A percentile compares a stretch with the other conserved stretches of the same genome.
Conservation (phyloP, 2,797 vertebrate species). For the Brotogeris chrysoptera region DNA sequence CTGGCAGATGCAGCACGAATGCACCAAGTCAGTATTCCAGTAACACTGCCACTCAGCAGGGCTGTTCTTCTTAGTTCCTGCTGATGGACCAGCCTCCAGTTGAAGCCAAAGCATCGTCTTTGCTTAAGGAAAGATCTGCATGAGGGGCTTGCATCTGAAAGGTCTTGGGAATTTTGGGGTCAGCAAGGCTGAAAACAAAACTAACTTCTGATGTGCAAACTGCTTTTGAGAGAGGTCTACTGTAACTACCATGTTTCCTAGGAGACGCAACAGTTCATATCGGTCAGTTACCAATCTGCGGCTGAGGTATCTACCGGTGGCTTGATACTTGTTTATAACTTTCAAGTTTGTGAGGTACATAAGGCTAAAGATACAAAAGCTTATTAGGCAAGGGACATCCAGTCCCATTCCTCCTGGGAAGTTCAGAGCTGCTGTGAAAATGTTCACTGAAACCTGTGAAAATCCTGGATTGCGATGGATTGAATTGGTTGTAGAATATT, state of each 20-base stretch:
- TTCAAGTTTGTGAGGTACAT: not conserved
- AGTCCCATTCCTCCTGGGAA: not conserved
- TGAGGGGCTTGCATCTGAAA: not conserved
- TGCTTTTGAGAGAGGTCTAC: not conserved
- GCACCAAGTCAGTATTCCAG: slow-evolving; percentile 34
- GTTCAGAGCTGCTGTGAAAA: not conserved
- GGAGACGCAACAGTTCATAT: not conserved
- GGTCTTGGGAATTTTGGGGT: not conserved
- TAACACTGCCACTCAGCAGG: not conserved
- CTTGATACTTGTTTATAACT: not conserved
- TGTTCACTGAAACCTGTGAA: not conserved
- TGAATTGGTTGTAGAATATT: not conserved
- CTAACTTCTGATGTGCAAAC: not conserved
- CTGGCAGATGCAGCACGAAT: slow-evolving; percentile 15
- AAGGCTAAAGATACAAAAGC: not conserved
- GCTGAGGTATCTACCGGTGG: not conserved
- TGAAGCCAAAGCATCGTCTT: not conserved
- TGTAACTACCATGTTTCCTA: not conserved
- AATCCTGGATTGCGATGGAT: not conserved
- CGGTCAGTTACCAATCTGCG: not conserved
- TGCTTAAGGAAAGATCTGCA: not conserved
- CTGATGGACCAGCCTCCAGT: not conserved
- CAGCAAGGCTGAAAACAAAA: not conserved
- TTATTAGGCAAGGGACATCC: not conserved
- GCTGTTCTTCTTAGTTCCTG: not conserved